Conservation (phyloP, 2,113 vertebrate genomes). For the Taxidea taxus region DNA sequence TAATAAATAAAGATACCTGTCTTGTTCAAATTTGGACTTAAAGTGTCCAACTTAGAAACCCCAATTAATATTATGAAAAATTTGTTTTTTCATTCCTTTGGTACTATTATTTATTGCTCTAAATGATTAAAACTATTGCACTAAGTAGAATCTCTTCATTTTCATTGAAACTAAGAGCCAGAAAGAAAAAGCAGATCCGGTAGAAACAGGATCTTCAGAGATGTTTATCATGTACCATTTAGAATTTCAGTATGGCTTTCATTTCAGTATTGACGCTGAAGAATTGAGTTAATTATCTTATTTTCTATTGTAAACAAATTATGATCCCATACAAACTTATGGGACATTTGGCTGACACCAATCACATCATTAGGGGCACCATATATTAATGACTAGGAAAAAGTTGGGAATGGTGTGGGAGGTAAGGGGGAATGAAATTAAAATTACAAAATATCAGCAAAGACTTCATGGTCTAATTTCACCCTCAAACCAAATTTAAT, state of each 20-base stretch:
- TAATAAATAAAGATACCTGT: background rate
- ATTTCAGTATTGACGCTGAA: background rate
- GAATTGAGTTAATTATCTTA: background rate
- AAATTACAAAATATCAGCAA: background rate
- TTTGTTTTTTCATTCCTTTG: background rate
- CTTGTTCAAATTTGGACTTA: conserved; percentile 14
- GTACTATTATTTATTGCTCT: background rate
- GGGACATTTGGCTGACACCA: background rate
- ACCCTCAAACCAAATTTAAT: conserved; percentile 3
- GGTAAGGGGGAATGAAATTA: background rate
- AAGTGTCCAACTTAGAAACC: background rate
- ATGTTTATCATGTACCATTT: background rate
- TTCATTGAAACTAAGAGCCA: background rate
- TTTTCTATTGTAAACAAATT: conserved; percentile 16
- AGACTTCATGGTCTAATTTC: background rate
- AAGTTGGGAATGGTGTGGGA: background rate
- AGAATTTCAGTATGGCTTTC: background rate
- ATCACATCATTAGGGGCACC: background rate
- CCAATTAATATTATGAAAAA: background rate
- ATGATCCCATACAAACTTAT: background rate
- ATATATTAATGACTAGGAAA: background rate
- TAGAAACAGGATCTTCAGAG: background rate
- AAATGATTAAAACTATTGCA: background rate
- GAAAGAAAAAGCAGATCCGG: background rate
- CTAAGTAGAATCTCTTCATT: background rate